These are phyloP conservation scores for Plectrocnemia conspersa DNA, from an alignment of 1,140 invertebrate genomes.

Conservation along the genomic window DNA sequence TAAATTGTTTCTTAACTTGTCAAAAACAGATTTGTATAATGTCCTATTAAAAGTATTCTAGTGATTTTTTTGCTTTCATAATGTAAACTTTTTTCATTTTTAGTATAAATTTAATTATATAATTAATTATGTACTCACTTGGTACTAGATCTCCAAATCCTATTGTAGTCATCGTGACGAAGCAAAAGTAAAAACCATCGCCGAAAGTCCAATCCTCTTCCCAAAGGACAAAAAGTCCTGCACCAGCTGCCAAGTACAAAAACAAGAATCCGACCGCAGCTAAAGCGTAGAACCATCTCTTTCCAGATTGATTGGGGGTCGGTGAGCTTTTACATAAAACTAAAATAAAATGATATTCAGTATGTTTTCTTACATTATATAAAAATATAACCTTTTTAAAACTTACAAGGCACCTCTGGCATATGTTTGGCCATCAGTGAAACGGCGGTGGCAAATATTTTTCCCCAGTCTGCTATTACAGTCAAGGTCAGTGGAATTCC, in stretches of 20 bases:
- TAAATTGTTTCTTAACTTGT: too few species aligned
- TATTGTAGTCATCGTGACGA: constrained; percentile 92
- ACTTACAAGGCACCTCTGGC: constrained; percentile 41
- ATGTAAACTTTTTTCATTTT: too few species aligned
- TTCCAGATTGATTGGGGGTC: constrained; percentile 40
- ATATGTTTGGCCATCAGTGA: constrained; percentile 58
- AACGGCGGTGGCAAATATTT: constrained; percentile 77
- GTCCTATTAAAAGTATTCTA: too few species aligned
- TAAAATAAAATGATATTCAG: constrained; percentile 35
- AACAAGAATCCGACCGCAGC: constrained; percentile 68
- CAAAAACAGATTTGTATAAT: too few species aligned
- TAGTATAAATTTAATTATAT: too few species aligned
- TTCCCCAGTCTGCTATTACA: constrained; percentile 88
- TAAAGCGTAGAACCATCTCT: constrained; percentile 60
- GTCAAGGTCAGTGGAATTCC: constrained; percentile 91
- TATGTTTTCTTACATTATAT: constrained; percentile 13
- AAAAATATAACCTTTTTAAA: neutral
- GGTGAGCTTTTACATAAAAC: constrained; percentile 45
- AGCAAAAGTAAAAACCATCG: constrained; percentile 91
- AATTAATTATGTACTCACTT: constrained; percentile 57
- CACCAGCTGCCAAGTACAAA: constrained; percentile 72
- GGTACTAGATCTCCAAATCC: constrained; percentile 90
- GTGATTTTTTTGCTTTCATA: too few species aligned
- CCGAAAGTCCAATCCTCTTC: constrained; percentile 88
- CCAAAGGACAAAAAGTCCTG: constrained; percentile 69